Evolutionary conservation across 2,888 invertebrate species (phyloP).

Genomic region (Arrhopalites spinosus): DNA sequence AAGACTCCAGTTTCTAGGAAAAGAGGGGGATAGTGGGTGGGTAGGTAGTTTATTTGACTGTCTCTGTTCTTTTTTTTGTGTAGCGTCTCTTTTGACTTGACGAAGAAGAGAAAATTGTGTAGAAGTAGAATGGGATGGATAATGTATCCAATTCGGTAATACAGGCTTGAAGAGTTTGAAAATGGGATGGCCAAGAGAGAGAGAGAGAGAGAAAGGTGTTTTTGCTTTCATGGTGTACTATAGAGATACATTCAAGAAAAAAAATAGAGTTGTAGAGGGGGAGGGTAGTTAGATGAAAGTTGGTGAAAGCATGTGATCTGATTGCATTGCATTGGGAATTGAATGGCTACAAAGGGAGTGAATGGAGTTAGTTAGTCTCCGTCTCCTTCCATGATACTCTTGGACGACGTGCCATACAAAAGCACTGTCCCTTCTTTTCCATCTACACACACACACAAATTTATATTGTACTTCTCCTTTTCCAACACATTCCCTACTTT

Average conservation of each 20-base stretch:
- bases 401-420: neutral
- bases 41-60: neutral
- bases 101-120: neutral
- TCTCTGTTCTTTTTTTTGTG: no score
- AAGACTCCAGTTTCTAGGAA: no score
- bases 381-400: conserved; percentile 1
- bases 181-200: neutral
- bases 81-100: neutral
- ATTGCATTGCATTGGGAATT: conserved; percentile 22
- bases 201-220: neutral
- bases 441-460: neutral
- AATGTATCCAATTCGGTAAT: neutral
- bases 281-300: conserved; percentile 18
- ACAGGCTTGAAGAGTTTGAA: neutral
- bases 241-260: no score
- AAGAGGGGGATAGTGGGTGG: neutral
- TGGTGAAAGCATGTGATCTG: conserved; percentile 34
- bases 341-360: conserved; percentile 30
- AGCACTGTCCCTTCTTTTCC: neutral
- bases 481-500: no score
- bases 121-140: neutral
- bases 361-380: conserved; percentile 41
- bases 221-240: no score
- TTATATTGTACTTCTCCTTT: no score
- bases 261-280: neutral